These are phyloP conservation scores for Tipula confusa DNA, from an alignment of 2,888 invertebrate species.

Conservation along the genomic window DNA sequence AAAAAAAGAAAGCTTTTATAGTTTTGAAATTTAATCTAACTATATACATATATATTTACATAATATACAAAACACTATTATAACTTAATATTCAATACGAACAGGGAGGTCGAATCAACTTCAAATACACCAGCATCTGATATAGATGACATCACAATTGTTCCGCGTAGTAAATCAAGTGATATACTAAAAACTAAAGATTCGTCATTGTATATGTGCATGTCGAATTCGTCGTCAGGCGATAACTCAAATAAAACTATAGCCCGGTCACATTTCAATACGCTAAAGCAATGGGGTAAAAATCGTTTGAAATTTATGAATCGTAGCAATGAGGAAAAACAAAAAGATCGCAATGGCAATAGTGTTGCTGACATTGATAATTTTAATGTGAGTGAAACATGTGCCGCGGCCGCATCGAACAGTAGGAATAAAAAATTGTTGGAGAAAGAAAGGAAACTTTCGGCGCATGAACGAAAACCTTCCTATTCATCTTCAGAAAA, in stretches of 20 bases:
- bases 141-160: slow-evolving; percentile 43
- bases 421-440: slow-evolving; percentile 58
- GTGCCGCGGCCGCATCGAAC: slow-evolving; percentile 52
- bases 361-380: slow-evolving; percentile 55
- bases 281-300: slow-evolving; percentile 80
- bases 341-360: slow-evolving; percentile 41
- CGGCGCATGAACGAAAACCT: slow-evolving; percentile 69
- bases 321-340: slow-evolving; percentile 49
- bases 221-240: slow-evolving; percentile 40
- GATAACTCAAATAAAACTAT: slow-evolving; percentile 47
- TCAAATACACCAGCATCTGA: slow-evolving; percentile 29
- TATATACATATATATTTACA: background rate
- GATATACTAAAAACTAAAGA: slow-evolving; percentile 66
- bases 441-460: slow-evolving; percentile 58
- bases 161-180: slow-evolving; percentile 67
- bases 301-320: slow-evolving; percentile 71
- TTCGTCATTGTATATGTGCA: slow-evolving; percentile 42
- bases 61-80: background rate
- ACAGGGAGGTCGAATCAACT: slow-evolving; percentile 29
- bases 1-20: background rate
- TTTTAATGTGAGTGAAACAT: slow-evolving; percentile 60
- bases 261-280: slow-evolving; percentile 67
- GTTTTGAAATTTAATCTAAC: background rate
- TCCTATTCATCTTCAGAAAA: slow-evolving; percentile 74
- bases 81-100: slow-evolving; percentile 16